Conservation (phyloP, 53 echinoderm and acorn worm species). For the Henricia sp. region DNA sequence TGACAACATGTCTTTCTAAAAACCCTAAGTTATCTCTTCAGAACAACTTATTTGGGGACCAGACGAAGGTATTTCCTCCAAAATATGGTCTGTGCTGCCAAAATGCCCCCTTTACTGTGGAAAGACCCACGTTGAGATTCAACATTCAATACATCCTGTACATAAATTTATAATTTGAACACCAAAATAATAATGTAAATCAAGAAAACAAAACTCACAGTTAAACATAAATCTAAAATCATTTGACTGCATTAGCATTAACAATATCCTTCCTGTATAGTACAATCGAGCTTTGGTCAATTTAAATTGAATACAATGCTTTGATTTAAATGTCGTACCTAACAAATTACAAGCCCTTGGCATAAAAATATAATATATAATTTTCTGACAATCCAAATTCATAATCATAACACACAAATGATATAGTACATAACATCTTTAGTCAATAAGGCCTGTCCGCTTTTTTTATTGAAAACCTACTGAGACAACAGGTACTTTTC, state of each 20-base stretch:
- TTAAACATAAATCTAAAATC: background rate
- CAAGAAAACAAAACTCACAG: background rate
- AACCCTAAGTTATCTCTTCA: background rate
- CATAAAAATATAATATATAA: constrained; percentile 47
- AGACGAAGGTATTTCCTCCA: too few relatives aligned
- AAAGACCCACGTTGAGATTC: background rate
- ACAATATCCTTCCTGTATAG: constrained; percentile 7
- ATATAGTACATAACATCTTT: background rate
- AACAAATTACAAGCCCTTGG: background rate
- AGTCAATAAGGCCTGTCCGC: background rate
- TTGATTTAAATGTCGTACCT: background rate
- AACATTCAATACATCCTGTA: background rate
- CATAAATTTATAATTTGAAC: background rate
- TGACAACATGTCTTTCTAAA: background rate
- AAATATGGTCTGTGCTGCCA: too few relatives aligned
- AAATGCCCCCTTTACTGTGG: background rate
- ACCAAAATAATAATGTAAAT: background rate
- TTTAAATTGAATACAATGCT: constrained; percentile 31
- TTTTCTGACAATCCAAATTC: background rate
- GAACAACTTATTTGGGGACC: background rate
- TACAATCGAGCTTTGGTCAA: constrained; percentile 39
- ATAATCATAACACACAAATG: background rate
- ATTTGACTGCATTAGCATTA: constrained; percentile 1
- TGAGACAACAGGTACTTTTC: background rate
- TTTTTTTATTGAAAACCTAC: background rate